A percentile compares a stretch with the other conserved stretches of the same genome.
phyloP scores from a whole-genome alignment of 2,113 vertebrate species.

The Serinus canaria region DNA sequence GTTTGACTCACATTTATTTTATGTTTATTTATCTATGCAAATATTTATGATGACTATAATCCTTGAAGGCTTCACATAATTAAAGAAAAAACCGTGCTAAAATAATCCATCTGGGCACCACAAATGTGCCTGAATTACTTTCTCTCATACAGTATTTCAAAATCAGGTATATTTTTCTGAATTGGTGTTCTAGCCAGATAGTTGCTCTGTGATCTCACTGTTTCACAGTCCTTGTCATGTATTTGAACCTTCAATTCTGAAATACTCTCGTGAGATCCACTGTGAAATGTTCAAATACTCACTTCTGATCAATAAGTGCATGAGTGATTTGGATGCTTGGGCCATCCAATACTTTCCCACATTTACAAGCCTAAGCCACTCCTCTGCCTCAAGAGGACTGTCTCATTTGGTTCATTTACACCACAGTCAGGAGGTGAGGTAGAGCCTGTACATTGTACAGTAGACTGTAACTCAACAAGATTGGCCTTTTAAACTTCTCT shows the following conservation, averaged over 20 bases:
- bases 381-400: neutral
- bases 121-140: neutral
- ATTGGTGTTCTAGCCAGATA: neutral
- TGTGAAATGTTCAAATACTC: neutral
- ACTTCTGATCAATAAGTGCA: neutral
- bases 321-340: neutral
- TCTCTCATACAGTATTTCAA: neutral
- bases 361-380: neutral
- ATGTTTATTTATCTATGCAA: constrained; percentile 42
- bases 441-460: neutral
- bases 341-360: neutral
- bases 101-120: neutral
- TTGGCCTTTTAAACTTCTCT: neutral
- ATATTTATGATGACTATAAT: constrained; percentile 15
- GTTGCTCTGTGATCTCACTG: neutral
- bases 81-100: neutral
- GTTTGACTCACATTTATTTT: constrained; percentile 36
- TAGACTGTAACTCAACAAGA: neutral
- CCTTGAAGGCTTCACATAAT: neutral
- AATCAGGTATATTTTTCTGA: neutral
- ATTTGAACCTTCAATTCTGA: neutral
- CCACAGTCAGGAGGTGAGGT: neutral
- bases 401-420: neutral
- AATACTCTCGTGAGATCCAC: neutral
- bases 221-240: neutral